A percentile compares a stretch with the other conserved stretches of the same genome.
phyloP scores from a whole-genome alignment of 2,797 vertebrate genomes.

The Coendou prehensilis region DNA sequence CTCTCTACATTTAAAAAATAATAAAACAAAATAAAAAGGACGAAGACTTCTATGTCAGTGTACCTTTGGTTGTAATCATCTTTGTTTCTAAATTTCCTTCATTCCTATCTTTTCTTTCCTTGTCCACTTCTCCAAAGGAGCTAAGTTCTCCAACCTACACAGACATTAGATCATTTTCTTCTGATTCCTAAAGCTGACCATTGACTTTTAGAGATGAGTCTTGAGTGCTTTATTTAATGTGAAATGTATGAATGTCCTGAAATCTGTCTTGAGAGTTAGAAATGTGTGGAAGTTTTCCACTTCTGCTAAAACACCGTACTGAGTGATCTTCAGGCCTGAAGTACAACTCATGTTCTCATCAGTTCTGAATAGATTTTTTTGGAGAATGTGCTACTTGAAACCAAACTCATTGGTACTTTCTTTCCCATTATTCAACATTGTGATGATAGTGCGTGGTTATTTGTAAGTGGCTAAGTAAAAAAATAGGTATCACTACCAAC shows the following conservation, averaged over 20 bases:
- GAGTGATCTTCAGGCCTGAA: background rate
- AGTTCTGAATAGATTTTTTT: slow-evolving; percentile 4
- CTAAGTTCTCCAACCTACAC: background rate
- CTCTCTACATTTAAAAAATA: background rate
- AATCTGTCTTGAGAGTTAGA: slow-evolving; percentile 28
- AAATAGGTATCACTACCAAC: background rate
- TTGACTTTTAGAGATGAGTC: background rate
- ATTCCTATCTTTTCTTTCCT: background rate
- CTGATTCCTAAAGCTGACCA: background rate
- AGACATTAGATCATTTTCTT: background rate
- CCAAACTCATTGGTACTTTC: background rate
- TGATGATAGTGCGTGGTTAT: background rate
- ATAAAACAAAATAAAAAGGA: background rate
- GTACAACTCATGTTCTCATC: background rate
- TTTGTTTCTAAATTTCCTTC: background rate
- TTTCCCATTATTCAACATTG: slow-evolving; percentile 38
- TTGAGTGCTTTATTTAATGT: background rate
- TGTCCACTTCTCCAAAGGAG: background rate
- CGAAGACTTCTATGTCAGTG: background rate
- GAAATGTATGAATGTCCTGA: background rate
- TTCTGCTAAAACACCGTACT: background rate
- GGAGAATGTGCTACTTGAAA: slow-evolving; percentile 12
- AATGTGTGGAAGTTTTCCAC: background rate
- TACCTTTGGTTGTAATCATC: background rate
- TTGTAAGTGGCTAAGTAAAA: slow-evolving; percentile 31